phyloP scores from a whole-genome alignment of 2,797 vertebrate genomes.

The Pseudochromis fuscus region DNA sequence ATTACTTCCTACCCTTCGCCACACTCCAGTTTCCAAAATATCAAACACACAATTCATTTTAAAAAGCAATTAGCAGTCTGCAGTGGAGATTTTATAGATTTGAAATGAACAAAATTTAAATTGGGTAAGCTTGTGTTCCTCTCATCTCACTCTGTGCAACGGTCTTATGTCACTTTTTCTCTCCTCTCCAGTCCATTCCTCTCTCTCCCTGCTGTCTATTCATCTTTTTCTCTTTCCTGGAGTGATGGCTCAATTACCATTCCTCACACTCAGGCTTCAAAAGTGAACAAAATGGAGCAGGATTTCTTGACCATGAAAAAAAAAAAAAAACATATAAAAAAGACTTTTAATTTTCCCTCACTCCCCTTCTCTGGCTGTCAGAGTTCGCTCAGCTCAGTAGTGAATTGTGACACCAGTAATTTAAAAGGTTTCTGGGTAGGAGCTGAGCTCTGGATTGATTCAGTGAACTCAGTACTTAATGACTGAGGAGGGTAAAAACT shows the following conservation, averaged over 20 bases:
- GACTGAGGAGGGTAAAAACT: constrained; percentile 43
- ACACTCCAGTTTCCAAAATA: constrained; percentile 5
- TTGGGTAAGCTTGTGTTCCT: constrained; percentile 22
- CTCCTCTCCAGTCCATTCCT: not conserved
- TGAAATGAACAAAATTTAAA: constrained; percentile 29
- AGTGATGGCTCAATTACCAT: constrained; percentile 78
- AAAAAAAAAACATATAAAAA: constrained; percentile 26
- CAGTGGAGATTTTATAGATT: constrained; percentile 10
- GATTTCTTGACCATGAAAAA: constrained; percentile 55
- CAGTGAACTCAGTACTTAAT: constrained; percentile 55
- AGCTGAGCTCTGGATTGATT: constrained; percentile 59
- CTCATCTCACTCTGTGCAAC: constrained; percentile 29
- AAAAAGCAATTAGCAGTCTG: constrained; percentile 7
- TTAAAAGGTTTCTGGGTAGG: constrained; percentile 53
- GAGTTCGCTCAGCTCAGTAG: constrained; percentile 52
- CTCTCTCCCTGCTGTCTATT: constrained; percentile 42
- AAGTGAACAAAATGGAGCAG: constrained; percentile 63
- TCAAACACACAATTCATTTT: constrained; percentile 9
- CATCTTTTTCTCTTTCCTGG: constrained; percentile 58
- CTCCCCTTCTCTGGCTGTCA: constrained; percentile 48
- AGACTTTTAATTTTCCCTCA: constrained; percentile 60
- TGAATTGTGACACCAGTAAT: constrained; percentile 66
- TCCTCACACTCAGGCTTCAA: constrained; percentile 65
- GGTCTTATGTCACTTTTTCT: constrained; percentile 27
- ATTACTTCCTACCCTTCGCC: not conserved